Percentiles rank a stretch among this genome's conserved stretches.
Evolutionary conservation across 2,888 invertebrate genomes (phyloP).

Genomic region (Andrena chrysosceles): DNA sequence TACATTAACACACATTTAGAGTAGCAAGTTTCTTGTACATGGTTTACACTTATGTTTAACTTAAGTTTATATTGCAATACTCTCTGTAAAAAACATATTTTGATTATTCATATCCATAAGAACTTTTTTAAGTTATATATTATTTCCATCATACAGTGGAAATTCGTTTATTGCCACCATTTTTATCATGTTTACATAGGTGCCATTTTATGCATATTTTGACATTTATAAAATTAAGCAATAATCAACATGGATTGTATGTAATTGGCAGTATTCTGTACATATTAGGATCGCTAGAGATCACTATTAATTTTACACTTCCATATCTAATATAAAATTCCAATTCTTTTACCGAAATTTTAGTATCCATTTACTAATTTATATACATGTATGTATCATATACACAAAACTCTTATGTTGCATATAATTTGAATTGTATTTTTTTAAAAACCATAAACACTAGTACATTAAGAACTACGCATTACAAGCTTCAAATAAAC

Average conservation of each 20-base stretch:
- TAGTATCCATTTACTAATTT: neutral
- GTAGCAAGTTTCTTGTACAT: neutral
- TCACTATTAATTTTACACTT: no score
- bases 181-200: neutral
- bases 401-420: neutral
- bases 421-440: no score
- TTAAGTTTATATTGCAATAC: constrained; percentile 41
- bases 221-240: neutral
- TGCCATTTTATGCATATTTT: neutral
- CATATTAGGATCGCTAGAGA: no score
- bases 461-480: neutral
- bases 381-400: neutral
- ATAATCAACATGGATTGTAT: no score
- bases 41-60: constrained; percentile 11
- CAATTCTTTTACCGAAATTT: no score
- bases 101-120: constrained; percentile 32
- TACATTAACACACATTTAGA: neutral
- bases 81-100: constrained; percentile 14
- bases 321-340: neutral
- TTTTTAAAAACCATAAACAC: neutral
- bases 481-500: neutral
- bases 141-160: neutral
- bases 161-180: neutral
- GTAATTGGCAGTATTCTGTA: no score
- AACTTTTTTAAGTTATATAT: neutral